These are phyloP conservation scores for Heliocidaris erythrogramma DNA, from an alignment of 35 echinoderm and acorn worm genomes.

Conservation along the genomic window DNA sequence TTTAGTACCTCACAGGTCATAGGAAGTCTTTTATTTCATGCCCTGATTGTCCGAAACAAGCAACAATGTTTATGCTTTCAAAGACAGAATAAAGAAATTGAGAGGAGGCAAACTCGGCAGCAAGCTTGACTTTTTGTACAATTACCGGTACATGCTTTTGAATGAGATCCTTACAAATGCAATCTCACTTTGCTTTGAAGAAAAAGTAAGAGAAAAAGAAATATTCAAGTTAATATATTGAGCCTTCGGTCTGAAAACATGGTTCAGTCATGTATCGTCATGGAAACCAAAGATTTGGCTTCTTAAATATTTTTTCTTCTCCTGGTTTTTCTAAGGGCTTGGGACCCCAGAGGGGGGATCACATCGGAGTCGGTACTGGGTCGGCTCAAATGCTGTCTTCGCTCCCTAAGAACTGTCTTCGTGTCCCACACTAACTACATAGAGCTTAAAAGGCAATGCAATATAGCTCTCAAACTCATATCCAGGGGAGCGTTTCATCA, in stretches of 20 bases:
- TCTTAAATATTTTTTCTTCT: background rate
- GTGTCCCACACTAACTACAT: too few species aligned
- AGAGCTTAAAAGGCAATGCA: too few species aligned
- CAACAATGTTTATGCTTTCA: background rate
- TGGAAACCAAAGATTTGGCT: background rate
- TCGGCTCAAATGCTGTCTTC: background rate
- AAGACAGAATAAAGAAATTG: background rate
- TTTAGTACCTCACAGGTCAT: background rate
- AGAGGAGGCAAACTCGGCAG: background rate
- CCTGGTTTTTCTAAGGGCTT: background rate
- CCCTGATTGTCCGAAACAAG: slow-evolving; percentile 7
- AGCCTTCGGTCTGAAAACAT: slow-evolving; percentile 34
- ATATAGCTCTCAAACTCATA: too few species aligned
- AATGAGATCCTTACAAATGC: background rate
- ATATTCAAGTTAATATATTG: too few species aligned
- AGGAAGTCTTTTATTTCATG: slow-evolving; percentile 45
- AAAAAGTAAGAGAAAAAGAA: background rate
- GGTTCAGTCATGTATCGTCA: background rate
- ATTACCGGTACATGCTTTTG: slow-evolving; percentile 2
- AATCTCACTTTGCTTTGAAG: background rate
- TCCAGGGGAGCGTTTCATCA: too few species aligned
- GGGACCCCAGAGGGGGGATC: slow-evolving; percentile 8
- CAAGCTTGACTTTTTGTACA: background rate
- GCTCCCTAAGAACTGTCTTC: background rate
- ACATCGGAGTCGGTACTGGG: background rate